Percentiles rank a stretch among this genome's conserved stretches.
These are phyloP conservation scores for Hydrophis major DNA, from an alignment of 2,797 vertebrate species.

Conservation along the genomic window DNA sequence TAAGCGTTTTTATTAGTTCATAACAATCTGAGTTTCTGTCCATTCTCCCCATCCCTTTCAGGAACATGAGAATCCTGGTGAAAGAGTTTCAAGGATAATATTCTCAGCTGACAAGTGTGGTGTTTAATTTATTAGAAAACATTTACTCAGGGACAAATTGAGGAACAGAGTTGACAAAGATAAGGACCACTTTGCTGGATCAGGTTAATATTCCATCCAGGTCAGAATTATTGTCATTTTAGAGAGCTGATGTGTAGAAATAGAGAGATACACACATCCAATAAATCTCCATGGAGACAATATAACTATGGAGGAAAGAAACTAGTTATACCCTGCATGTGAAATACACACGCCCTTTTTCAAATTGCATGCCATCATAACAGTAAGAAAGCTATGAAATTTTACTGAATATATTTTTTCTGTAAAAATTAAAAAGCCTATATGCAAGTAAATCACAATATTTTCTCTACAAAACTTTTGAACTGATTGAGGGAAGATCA, in stretches of 20 bases:
- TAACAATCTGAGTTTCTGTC: neutral
- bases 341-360: neutral
- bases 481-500: neutral
- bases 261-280: neutral
- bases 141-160: constrained; percentile 1
- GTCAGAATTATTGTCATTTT: neutral
- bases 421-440: neutral
- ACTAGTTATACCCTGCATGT: neutral
- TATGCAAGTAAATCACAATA: neutral
- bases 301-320: neutral
- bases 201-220: neutral
- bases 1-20: no score
- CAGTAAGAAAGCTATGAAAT: neutral
- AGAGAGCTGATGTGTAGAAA: neutral
- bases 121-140: neutral
- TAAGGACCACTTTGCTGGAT: neutral
- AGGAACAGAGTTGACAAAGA: neutral
- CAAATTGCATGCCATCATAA: neutral
- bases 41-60: neutral
- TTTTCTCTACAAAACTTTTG: neutral
- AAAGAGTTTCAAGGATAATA: neutral
- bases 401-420: neutral
- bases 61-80: neutral
- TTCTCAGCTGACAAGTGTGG: neutral
- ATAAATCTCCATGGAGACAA: neutral